Conservation (phyloP, 2,113 vertebrate genomes). For the Tenebrosternarchus preto region DNA sequence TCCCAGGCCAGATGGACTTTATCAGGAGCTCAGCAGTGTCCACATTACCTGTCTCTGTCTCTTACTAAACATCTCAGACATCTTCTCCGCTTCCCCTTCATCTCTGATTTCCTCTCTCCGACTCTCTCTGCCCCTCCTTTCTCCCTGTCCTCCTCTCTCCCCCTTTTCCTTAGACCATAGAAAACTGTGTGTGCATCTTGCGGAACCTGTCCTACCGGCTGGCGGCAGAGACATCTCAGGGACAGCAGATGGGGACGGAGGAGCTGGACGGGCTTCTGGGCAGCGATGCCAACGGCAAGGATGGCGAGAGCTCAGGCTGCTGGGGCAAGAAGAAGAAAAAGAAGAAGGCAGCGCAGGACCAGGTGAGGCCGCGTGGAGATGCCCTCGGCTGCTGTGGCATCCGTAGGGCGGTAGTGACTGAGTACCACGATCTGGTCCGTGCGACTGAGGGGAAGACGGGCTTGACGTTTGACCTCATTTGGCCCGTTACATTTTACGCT, state of each 20-base stretch:
- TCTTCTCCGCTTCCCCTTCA: slow-evolving; percentile 28
- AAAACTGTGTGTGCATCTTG: slow-evolving; percentile 99
- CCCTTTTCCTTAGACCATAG: slow-evolving; percentile 83
- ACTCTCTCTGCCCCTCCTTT: too few species aligned
- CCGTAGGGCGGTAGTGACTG: too few species aligned
- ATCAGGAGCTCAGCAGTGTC: slow-evolving; percentile 14
- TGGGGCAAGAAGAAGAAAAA: slow-evolving; percentile 99
- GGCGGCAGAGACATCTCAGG: slow-evolving; percentile 98
- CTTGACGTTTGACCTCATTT: too few species aligned
- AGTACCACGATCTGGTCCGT: neutral
- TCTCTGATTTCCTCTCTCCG: neutral
- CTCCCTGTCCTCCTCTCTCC: neutral
- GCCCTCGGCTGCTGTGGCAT: too few species aligned
- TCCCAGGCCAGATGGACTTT: neutral
- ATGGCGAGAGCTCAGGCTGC: slow-evolving; percentile 93
- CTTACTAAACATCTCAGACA: neutral
- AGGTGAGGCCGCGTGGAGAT: slow-evolving; percentile 87
- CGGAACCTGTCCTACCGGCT: slow-evolving; percentile 98
- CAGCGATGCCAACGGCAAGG: slow-evolving; percentile 88
- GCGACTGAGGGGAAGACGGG: too few species aligned
- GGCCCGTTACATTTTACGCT: too few species aligned
- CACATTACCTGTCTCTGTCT: neutral
- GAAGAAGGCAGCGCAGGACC: slow-evolving; percentile 97
- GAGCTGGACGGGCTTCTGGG: slow-evolving; percentile 96
- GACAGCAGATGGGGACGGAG: slow-evolving; percentile 95